Percentiles rank a stretch among this genome's conserved stretches.
Conservation (phyloP, 2,113 vertebrate genomes). For the Nyctereutes procyonoides region DNA sequence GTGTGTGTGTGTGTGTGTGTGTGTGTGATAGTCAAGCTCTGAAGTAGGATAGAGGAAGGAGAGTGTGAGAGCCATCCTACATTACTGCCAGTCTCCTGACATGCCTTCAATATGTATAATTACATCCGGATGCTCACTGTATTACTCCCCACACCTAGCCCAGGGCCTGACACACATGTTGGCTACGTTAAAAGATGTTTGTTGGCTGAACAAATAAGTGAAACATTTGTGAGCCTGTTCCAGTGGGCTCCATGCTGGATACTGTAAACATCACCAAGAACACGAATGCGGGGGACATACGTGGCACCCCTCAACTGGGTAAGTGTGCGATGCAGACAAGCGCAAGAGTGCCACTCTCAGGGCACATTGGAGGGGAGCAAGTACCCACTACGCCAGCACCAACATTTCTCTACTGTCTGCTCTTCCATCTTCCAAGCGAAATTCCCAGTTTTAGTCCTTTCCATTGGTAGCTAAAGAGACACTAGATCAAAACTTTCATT, state of each 20-base stretch:
- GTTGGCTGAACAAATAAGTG: background rate
- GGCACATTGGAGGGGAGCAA: too few species aligned
- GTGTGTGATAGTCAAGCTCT: background rate
- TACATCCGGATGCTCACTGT: background rate
- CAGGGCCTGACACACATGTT: background rate
- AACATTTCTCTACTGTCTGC: background rate
- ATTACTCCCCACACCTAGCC: background rate
- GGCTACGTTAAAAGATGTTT: background rate
- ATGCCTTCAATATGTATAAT: background rate
- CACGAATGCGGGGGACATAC: background rate
- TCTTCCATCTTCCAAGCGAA: background rate
- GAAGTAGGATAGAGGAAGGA: background rate
- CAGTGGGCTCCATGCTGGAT: background rate
- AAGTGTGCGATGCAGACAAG: background rate
- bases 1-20: background rate
- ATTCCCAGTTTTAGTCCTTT: background rate
- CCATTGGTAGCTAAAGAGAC: background rate
- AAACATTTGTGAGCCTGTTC: background rate
- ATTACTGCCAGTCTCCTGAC: background rate
- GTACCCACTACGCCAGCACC: background rate
- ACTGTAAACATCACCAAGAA: background rate
- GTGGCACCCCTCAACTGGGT: too few species aligned
- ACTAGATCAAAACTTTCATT: background rate
- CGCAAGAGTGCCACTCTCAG: fast-evolving
- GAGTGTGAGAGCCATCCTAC: background rate